Evolutionary conservation across 2,797 vertebrate genomes (phyloP).

Genomic region (Furcifer pardalis): DNA sequence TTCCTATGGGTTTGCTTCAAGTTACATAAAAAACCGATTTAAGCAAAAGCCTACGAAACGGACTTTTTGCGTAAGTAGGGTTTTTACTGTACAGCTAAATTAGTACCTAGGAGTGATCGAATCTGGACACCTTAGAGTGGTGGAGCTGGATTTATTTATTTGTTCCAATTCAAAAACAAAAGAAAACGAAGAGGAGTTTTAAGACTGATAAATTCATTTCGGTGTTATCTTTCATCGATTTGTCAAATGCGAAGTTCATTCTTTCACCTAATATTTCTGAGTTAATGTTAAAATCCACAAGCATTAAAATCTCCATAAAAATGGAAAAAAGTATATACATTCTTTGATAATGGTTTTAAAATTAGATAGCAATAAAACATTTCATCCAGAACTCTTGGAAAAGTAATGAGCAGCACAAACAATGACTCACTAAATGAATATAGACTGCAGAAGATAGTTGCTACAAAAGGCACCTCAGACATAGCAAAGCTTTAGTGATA

Average conservation of each 20-base stretch:
- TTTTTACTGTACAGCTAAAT: too few relatives aligned
- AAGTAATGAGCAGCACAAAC: neutral
- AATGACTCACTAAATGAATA: neutral
- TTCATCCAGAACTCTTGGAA: neutral
- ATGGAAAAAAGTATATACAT: neutral
- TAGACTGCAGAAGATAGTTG: neutral
- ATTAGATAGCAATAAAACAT: neutral
- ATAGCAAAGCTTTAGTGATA: neutral
- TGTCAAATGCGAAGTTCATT: neutral
- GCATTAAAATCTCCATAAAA: neutral
- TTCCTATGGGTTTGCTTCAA: too few relatives aligned
- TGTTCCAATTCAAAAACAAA: neutral
- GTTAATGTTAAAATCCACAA: constrained; percentile 3
- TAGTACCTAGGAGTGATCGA: too few relatives aligned
- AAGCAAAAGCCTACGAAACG: too few relatives aligned
- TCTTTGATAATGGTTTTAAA: neutral
- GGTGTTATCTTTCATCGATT: neutral
- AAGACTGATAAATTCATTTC: neutral
- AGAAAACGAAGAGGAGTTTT: neutral
- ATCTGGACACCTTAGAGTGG: too few relatives aligned
- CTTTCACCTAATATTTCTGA: neutral
- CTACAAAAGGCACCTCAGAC: neutral
- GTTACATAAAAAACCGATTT: too few relatives aligned
- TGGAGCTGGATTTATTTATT: too few relatives aligned
- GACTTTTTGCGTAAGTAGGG: too few relatives aligned